Evolutionary conservation across 2,888 invertebrate species (phyloP), one percentile per base, ranked within the genome.

Genomic region (Meloe dianella): DNA sequence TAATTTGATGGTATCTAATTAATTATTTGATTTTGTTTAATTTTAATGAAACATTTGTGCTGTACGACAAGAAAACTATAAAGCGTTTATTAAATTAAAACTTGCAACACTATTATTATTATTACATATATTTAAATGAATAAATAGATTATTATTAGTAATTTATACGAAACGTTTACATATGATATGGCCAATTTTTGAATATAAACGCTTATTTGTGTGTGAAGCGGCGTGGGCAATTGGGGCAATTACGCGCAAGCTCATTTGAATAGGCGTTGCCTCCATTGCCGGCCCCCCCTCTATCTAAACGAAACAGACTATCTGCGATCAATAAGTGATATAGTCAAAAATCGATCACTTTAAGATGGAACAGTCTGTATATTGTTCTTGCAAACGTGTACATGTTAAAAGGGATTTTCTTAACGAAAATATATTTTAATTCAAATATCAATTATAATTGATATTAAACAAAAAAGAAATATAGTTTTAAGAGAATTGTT

Each of bases 51-150:
- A 35, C 10, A 58, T 47, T 61, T 64, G 63, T 66, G 64, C 69
- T 69, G 69, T 69, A 69, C 57, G 66, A 69, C 69, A 66, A 69
- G 60, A 58, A 66, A 69, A 69, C 69, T 69, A 69, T 64, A 69
- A 68, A 56, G 61, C 68, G 68, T 68, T 68, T 61, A 64, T 58
- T 51, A 6, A 5, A 38, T n/a, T n/a, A 38, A 38, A 38, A 38
- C n/a, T 5, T n/a, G n/a, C 14, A 38, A 38, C 38, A 1, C n/a
- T n/a, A 41, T 41, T 41, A 41, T 41, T 41, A 17, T 41, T 5
- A 41, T n/a, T 41, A 41, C 7, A n/a, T 17, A 41, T 17, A 41
- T 41, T 41, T 17, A 41, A 17, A 41, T 41, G 17, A 41, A 41
- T 41, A 1, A 17, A 17, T 38, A n/a, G 38, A 38, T 38, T 38